Base-by-base conservation (phyloP, 2,113 vertebrate species). In the Cichladusa arquata region DNA sequence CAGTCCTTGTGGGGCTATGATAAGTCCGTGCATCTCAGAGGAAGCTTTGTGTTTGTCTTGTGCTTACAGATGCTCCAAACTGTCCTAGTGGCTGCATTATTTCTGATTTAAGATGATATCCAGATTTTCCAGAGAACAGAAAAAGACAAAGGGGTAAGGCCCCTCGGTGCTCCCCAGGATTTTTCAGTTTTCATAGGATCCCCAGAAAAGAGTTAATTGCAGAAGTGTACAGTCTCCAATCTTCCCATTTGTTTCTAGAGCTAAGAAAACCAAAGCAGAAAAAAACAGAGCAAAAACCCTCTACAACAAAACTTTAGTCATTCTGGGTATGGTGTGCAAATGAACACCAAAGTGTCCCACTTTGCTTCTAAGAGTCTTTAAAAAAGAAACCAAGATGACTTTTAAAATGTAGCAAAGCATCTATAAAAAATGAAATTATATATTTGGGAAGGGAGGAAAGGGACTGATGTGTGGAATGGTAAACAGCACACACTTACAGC, bases 391-490 rank as follows among this genome's bases (percentile, higher is more conserved):
- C 0, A 5, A 42, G 12, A 53, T 28, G 34, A 25, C 8, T 91
- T 94, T 95, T 76, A 91, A 85, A 96, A 79, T 3, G 4, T 53
- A 95, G 53, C 81, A 93, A 48, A 90, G 19, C 57, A 70, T 53
- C 74, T 89, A 67, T 91, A 86, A 83, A 93, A 93, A 97, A 83
- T 60, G 64, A 89, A 96, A 96, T 96, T 93, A 96, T 92, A 62
- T 93, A 82, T 96, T 94, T 95, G 88, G 88, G 78, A 93, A 91
- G 36, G 53, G 50, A 80, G 64, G 60, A 92, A 87, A 81, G 73
- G 62, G 80, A 74, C 71, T 91, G 87, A 92, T 90, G 65, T 71
- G 88, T 88, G 54, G 85, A 97, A 93, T 91, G 71, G 88, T 77
- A 95, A 97, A 87, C 64, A 89, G 74, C 81, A 93, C 29, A 77